These are phyloP conservation scores for Pristionchus maxplancki DNA, from an alignment of 2,888 invertebrate genomes.

Conservation along the genomic window DNA sequence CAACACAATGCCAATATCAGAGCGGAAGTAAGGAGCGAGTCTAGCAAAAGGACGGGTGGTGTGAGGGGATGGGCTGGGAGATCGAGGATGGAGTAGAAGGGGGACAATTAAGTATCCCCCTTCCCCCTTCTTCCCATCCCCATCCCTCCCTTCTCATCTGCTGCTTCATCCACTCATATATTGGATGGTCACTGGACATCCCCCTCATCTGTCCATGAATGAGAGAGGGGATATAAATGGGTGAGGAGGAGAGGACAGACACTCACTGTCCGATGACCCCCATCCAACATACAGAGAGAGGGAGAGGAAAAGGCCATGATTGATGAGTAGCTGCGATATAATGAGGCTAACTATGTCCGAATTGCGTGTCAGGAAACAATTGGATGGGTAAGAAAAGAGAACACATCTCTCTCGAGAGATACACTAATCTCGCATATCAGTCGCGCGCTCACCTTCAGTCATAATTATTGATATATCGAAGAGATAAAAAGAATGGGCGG, in stretches of 20 bases:
- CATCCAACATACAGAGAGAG: not conserved
- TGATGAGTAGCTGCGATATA: not conserved
- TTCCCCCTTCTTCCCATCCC: not conserved
- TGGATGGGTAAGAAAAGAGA: not conserved
- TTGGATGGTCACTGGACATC: slow-evolving; percentile 38
- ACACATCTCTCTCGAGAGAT: not conserved
- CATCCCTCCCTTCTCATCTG: slow-evolving; percentile 11
- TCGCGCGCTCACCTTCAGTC: not conserved
- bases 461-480: not conserved
- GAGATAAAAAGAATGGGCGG: not conserved
- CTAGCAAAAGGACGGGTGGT: slow-evolving; percentile 10
- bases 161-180: slow-evolving; percentile 37
- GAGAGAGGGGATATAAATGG: slow-evolving; percentile 4
- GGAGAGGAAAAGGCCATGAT: not conserved
- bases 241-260: slow-evolving; percentile 2
- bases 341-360: slow-evolving; percentile 11
- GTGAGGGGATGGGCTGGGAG: not conserved
- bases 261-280: not conserved
- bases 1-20: too few relatives aligned
- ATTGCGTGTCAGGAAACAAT: not conserved
- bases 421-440: not conserved
- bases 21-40: not conserved
- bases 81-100: not conserved
- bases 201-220: slow-evolving; percentile 25
- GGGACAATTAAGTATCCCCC: slow-evolving; percentile 40